phyloP scores from a whole-genome alignment of 2,113 vertebrate species.

The Cynocephalus volans region DNA sequence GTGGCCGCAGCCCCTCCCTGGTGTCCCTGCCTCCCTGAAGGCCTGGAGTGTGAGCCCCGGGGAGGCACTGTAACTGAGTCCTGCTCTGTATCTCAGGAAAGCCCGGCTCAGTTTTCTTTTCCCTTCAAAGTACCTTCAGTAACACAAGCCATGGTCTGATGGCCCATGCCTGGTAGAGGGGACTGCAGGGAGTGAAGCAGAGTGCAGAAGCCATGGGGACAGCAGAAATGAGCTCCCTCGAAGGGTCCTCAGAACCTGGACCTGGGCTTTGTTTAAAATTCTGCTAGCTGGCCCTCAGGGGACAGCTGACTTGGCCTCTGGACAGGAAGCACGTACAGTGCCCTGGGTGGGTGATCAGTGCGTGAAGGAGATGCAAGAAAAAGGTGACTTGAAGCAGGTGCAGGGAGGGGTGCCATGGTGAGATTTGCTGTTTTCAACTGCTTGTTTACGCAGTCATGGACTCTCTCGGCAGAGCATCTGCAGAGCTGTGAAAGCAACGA shows the following conservation, averaged over 20 bases:
- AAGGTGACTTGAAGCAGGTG: not conserved
- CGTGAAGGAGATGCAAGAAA: no score
- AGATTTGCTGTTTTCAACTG: not conserved
- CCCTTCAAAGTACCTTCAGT: not conserved
- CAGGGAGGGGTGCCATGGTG: accelerated
- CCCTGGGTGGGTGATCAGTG: not conserved
- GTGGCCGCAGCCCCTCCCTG: accelerated
- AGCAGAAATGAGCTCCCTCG: accelerated
- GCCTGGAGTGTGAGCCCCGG: accelerated
- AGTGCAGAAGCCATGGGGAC: accelerated
- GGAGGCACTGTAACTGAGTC: accelerated
- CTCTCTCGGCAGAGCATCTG: not conserved
- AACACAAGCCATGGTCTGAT: accelerated
- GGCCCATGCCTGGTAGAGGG: accelerated
- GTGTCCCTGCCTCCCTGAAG: not conserved
- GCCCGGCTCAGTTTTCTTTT: no score
- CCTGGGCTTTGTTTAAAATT: not conserved
- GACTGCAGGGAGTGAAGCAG: accelerated
- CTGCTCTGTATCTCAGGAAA: no score
- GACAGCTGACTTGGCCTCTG: not conserved
- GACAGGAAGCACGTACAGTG: accelerated
- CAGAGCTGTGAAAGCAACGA: accelerated
- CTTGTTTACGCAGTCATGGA: no score
- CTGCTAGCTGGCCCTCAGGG: accelerated
- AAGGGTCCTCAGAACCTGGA: no score